phyloP scores from a whole-genome alignment of 2,888 invertebrate species.

The Dromius quadrimaculatus region DNA sequence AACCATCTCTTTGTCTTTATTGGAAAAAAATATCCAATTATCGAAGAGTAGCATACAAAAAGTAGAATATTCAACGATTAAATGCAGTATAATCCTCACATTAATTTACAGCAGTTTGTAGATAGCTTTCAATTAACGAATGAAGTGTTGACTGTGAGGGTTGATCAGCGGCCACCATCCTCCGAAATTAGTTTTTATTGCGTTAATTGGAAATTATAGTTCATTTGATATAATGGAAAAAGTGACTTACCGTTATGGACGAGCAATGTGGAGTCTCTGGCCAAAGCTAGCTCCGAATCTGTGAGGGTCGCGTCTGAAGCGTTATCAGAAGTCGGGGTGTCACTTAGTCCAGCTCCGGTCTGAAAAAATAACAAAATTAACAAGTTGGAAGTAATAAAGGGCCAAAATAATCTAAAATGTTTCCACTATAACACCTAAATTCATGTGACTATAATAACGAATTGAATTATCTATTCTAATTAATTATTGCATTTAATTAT shows the following conservation, averaged over 20 bases:
- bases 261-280: constrained; percentile 83
- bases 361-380: no score
- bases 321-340: constrained; percentile 87
- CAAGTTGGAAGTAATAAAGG: no score
- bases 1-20: no score
- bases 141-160: constrained; percentile 26
- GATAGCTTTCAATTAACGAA: constrained; percentile 46
- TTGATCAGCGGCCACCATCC: constrained; percentile 26
- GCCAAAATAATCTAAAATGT: no score
- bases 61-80: constrained; percentile 1
- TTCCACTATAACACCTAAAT: no score
- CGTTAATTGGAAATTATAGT: constrained; percentile 11
- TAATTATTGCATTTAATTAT: no score
- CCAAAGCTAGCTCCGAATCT: constrained; percentile 85
- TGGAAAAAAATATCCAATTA: not conserved
- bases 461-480: no score
- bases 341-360: constrained; percentile 74
- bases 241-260: constrained; percentile 82
- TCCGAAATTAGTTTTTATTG: constrained; percentile 24
- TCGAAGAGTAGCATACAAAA: not conserved
- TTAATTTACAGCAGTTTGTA: constrained; percentile 25
- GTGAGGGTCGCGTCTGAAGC: constrained; percentile 87
- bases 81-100: constrained; percentile 25
- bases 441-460: no score
- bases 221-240: not conserved